Evolutionary conservation across 2,797 vertebrate genomes (phyloP).

Genomic region (Holocentrus rufus): DNA sequence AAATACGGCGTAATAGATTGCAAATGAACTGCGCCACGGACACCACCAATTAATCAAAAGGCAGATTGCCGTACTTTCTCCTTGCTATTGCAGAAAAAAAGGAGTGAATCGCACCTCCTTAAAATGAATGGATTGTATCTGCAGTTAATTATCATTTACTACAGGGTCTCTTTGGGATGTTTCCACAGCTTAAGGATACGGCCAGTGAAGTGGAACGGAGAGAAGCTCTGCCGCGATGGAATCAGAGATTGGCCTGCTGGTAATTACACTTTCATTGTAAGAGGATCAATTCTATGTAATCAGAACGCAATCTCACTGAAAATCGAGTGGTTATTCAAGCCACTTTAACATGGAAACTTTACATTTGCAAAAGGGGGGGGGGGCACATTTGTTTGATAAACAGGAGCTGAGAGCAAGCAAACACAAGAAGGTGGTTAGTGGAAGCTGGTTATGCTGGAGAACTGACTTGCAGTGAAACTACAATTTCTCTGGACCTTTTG

Average conservation of each 20-base stretch:
- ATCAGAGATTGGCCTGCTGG: conserved; percentile 56
- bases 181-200: conserved; percentile 74
- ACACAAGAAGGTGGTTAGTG: background rate
- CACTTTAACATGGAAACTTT: conserved; percentile 59
- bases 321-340: conserved; percentile 56
- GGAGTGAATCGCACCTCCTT: conserved; percentile 67
- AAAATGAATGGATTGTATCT: conserved; percentile 79
- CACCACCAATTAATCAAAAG: conserved; percentile 80
- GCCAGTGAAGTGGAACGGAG: conserved; percentile 61
- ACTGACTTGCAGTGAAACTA: background rate
- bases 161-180: conserved; percentile 71
- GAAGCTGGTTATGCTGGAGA: background rate
- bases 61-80: conserved; percentile 73
- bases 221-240: conserved; percentile 53
- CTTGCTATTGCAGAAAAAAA: conserved; percentile 37
- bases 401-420: conserved; percentile 6
- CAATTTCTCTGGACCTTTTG: background rate
- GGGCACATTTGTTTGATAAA: conserved; percentile 39
- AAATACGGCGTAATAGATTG: conserved; percentile 82
- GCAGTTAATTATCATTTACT: conserved; percentile 82
- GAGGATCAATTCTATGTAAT: conserved; percentile 72
- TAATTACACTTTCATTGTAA: conserved; percentile 74
- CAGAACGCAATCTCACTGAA: conserved; percentile 59
- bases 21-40: conserved; percentile 79
- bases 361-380: conserved; percentile 36